phyloP scores from a whole-genome alignment of 2,888 invertebrate species.

The Caenorhabditis zanzibari region DNA sequence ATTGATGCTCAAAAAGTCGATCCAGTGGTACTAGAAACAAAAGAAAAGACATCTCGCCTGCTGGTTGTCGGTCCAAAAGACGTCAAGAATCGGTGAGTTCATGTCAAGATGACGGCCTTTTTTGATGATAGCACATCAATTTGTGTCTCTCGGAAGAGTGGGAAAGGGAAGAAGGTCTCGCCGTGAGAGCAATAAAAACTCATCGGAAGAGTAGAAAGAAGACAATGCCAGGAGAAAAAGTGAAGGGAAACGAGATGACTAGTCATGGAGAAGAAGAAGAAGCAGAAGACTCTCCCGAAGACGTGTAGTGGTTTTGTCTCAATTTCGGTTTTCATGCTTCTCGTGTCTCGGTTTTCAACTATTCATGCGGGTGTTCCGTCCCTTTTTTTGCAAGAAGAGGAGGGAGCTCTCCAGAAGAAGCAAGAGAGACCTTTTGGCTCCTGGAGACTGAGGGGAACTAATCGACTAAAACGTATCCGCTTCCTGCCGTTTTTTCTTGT shows the following conservation, averaged over 20 bases:
- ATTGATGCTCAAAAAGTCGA: slow-evolving; percentile 63
- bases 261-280: slow-evolving; percentile 48
- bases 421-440: slow-evolving; percentile 34
- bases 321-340: slow-evolving; percentile 55
- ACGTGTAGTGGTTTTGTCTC: slow-evolving; percentile 46
- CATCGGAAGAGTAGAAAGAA: slow-evolving; percentile 55
- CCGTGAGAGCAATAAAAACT: slow-evolving; percentile 55
- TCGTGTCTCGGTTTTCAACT: slow-evolving; percentile 58
- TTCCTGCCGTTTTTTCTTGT: slow-evolving; percentile 11
- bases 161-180: slow-evolving; percentile 3
- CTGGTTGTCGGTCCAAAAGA: slow-evolving; percentile 76
- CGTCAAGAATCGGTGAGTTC: slow-evolving; percentile 71
- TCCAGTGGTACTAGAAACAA: slow-evolving; percentile 69
- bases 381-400: neutral
- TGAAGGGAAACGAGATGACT: slow-evolving; percentile 50
- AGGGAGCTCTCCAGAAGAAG: slow-evolving; percentile 8
- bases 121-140: slow-evolving; percentile 58
- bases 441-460: slow-evolving; percentile 19
- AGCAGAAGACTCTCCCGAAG: slow-evolving; percentile 29
- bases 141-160: slow-evolving; percentile 13
- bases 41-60: slow-evolving; percentile 66
- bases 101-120: slow-evolving; percentile 24
- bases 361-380: slow-evolving; percentile 60
- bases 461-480: slow-evolving; percentile 38
- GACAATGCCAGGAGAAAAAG: slow-evolving; percentile 32